Conservation (phyloP, 2,113 vertebrate species). For the Panurus biarmicus region DNA sequence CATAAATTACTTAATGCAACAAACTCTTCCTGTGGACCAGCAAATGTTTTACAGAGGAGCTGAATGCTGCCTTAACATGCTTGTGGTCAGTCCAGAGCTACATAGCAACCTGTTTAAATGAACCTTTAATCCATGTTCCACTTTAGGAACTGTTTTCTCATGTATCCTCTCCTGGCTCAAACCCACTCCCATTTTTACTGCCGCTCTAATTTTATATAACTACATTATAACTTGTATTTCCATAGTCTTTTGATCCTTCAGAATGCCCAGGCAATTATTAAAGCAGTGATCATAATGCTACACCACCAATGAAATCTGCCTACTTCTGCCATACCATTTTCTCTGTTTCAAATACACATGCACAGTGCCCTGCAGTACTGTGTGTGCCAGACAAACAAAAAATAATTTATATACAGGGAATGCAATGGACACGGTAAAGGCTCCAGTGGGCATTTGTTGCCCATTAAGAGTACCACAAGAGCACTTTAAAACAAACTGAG, state of each 20-base stretch:
- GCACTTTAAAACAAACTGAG: neutral
- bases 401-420: neutral
- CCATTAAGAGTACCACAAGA: neutral
- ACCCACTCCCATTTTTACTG: slow-evolving; percentile 27
- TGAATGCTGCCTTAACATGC: slow-evolving; percentile 52
- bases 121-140: slow-evolving; percentile 33
- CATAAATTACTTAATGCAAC: slow-evolving; percentile 80
- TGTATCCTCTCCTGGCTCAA: neutral
- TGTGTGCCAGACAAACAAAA: neutral
- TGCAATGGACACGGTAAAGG: neutral
- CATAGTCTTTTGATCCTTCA: neutral
- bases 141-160: slow-evolving; percentile 17
- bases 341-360: neutral
- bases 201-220: slow-evolving; percentile 35
- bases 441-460: neutral
- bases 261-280: neutral
- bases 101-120: slow-evolving; percentile 38
- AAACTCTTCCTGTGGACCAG: slow-evolving; percentile 75
- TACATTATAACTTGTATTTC: slow-evolving; percentile 16
- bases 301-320: neutral
- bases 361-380: neutral
- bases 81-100: slow-evolving; percentile 52
- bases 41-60: slow-evolving; percentile 59
- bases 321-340: neutral
- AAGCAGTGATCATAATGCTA: neutral